Base-by-base conservation (phyloP, 2,888 invertebrate genomes). In the Oscheius myriophilus region DNA sequence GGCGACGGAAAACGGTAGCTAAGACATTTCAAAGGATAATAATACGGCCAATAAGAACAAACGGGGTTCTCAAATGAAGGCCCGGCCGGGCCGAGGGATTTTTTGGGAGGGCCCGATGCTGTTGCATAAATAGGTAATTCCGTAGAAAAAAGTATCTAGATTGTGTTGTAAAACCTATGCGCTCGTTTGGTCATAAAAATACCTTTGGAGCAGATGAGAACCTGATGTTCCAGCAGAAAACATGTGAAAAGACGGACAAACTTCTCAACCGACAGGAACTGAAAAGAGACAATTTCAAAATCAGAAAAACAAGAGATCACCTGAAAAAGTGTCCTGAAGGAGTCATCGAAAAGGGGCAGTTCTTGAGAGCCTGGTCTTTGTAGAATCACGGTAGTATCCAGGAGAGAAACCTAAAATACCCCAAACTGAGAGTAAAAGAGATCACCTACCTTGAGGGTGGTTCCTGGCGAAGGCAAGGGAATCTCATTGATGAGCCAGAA, bases 201-300 rank as follows among this genome's bases (percentile, higher is more conserved):
- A 94, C 94, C 93, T 88, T 92, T 92, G 72, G 96, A 96, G 86
- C 93, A 92, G 26, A 99, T 90, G 51, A 99, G 90, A 72, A 98
- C 92, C 90, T 98, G 97, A 88, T 96, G 95, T 89, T 99, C 98
- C 41, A 98, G 89, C 33, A 98, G 89, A 59, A 96, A 92, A 89
- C 96, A 95, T 49, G 95, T 94, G 87, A 96, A 94, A 57, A 98
- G 90, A 86, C 94, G 93, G 73, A 98, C 91, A 63, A 96, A 92
- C 87, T 92, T 92, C 85, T 97, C 96, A 4, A 95, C 92, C 26
- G 95, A 94, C 71, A 99, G 90, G 87, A 93, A 91, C 61, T 91
- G 90, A 18, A 71, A 63, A n/a, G 49, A 9, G 25, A 18, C 2
- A 67, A 41, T n/a, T 21, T 18, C n/a, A n/a, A n/a, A n/a, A n/a